Conservation (phyloP, 2,113 vertebrate species). For the Scomber japonicus region DNA sequence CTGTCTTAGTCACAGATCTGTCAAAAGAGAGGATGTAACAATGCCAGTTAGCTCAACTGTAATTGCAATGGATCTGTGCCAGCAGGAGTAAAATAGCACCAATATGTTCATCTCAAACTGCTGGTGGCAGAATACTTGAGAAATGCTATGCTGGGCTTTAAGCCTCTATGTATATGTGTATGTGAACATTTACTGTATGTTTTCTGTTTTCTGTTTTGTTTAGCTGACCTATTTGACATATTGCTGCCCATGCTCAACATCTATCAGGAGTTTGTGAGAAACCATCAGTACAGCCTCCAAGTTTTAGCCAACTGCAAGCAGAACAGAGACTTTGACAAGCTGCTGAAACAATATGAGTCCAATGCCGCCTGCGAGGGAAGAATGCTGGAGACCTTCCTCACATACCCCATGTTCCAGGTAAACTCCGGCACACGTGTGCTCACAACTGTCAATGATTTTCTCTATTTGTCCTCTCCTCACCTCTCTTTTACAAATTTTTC, state of each 20-base stretch:
- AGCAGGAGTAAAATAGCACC: not conserved
- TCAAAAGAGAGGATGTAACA: too few relatives aligned
- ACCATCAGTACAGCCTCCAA: slow-evolving; percentile 98
- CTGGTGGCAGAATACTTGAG: not conserved
- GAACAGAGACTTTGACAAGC: slow-evolving; percentile 99
- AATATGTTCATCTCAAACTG: too few relatives aligned
- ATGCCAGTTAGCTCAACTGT: too few relatives aligned
- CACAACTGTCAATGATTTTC: not conserved
- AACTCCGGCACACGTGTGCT: not conserved
- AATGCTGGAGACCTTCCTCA: slow-evolving; percentile 99
- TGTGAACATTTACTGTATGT: too few relatives aligned
- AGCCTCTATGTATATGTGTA: too few relatives aligned
- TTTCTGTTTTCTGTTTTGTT: slow-evolving; percentile 48
- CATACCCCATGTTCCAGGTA: slow-evolving; percentile 99
- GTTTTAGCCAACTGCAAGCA: slow-evolving; percentile 99
- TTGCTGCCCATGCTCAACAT: slow-evolving; percentile 99
- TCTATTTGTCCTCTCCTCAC: not conserved
- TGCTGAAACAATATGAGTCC: slow-evolving; percentile 97
- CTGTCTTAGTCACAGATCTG: too few relatives aligned
- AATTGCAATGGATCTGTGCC: too few relatives aligned
- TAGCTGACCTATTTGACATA: slow-evolving; percentile 99
- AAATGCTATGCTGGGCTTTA: not conserved
- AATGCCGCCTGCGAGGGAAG: slow-evolving; percentile 96
- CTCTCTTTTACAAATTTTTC: not conserved
- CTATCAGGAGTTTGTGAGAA: slow-evolving; percentile 99